Evolutionary conservation across 2,797 vertebrate genomes (phyloP).

Genomic region (Siniperca undulata): DNA sequence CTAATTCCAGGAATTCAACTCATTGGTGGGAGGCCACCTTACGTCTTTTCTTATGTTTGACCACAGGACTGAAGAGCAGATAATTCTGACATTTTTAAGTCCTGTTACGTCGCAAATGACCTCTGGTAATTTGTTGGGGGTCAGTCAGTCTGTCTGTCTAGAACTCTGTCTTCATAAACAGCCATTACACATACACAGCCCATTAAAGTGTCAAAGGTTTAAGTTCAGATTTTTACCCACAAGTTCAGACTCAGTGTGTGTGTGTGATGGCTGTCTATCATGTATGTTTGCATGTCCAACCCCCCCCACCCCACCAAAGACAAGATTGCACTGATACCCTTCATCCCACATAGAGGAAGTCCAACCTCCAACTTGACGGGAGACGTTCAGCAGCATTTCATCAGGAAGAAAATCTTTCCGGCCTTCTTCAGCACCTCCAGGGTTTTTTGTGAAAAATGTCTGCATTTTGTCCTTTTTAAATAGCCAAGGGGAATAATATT

Average conservation of each 20-base stretch:
- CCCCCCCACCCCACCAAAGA: constrained; percentile 41
- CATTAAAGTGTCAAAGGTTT: too few species aligned
- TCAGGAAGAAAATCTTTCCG: not conserved
- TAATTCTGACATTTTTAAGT: not conserved
- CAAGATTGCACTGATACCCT: constrained; percentile 48
- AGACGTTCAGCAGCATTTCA: constrained; percentile 13
- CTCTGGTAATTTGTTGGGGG: not conserved
- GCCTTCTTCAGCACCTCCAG: constrained; percentile 21
- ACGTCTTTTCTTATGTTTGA: not conserved
- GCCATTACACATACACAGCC: constrained; percentile 15
- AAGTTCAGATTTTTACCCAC: not conserved
- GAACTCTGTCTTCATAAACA: constrained; percentile 53
- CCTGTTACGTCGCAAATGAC: constrained; percentile 6
- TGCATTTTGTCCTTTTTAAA: constrained; percentile 1
- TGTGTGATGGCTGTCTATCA: constrained; percentile 25
- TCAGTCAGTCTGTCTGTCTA: constrained; percentile 54
- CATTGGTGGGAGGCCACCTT: too few species aligned
- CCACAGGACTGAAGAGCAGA: not conserved
- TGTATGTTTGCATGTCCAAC: constrained; percentile 19
- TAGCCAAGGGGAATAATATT: not conserved
- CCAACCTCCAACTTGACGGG: not conserved
- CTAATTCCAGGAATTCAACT: not conserved
- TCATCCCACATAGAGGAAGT: constrained; percentile 16
- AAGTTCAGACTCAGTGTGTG: not conserved
- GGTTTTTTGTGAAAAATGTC: not conserved